Base-by-base conservation (phyloP, 2,113 vertebrate genomes). In the Clarias gariepinus region DNA sequence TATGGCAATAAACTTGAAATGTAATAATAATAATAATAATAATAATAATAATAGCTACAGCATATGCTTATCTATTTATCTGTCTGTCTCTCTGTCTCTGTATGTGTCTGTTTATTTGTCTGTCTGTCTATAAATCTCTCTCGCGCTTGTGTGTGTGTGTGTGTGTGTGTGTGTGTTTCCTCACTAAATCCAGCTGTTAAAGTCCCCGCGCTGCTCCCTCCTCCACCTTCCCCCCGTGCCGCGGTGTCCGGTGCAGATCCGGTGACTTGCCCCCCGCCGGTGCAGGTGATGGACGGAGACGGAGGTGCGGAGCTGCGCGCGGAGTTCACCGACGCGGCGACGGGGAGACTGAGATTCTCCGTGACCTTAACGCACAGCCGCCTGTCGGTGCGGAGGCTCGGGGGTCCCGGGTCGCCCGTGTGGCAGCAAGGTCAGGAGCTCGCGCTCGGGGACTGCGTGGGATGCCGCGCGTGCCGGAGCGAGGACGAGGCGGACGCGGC, bases 371-470 rank as follows among this genome's bases (percentile, higher is more conserved):
- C 93, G 71, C 93, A 94, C 90, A 90, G 90, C 87, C 88, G 90
- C 30, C 91, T 96, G 83, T 92, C 90, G 85, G 83, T 95, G 80
- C 93, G 92, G 82, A 92, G 86, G 91, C 92, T 94, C 91, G 91
- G 81, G 57, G 87, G 85, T 47, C 90, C 82, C 60, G 87, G 85
- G 58, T 86, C 71, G 23, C 47, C 73, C 2, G 57, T 66, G 7
- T 41, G 86, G 81, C 89, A 91, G 90, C 77, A 58, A 53, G 77
- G 86, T 64, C 89, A 90, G 85, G 91, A 94, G 9, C 93, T 94
- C 41, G 91, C 92, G 88, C 82, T 96, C 91, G 86, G 66, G 0
- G 95, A 96, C 92, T 95, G 95, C 52, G 57, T 95, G 28, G 95
- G 95, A 53, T 94, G 94, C 89, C 93, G 92, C 71, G 94, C 94